These are phyloP conservation scores for Chaitophorus viminalis DNA, from an alignment of 2,888 invertebrate species.

Conservation along the genomic window DNA sequence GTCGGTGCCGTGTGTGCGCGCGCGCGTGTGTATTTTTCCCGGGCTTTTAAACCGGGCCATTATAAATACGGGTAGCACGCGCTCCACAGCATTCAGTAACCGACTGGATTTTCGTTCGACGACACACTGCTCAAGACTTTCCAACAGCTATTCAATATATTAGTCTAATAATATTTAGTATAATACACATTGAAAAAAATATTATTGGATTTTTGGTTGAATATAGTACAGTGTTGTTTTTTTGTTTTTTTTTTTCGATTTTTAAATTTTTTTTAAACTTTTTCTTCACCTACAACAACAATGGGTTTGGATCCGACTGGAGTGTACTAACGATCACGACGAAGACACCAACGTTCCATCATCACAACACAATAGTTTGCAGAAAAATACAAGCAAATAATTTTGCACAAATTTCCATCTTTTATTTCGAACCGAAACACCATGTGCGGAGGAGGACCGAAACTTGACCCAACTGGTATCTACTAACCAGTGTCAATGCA, in stretches of 20 bases:
- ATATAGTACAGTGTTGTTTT: too few species aligned
- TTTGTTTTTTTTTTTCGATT: constrained; percentile 19
- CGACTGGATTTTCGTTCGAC: constrained; percentile 53
- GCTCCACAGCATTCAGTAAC: constrained; percentile 51
- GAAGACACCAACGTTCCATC: neutral
- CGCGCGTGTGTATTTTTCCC: constrained; percentile 41
- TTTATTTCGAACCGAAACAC: neutral
- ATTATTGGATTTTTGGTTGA: neutral
- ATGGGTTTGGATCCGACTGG: constrained; percentile 60
- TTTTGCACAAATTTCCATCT: neutral
- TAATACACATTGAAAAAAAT: too few species aligned
- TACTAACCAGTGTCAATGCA: constrained; percentile 9
- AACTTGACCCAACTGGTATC: constrained; percentile 57
- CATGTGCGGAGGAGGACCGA: constrained; percentile 58
- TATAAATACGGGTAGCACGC: constrained; percentile 62
- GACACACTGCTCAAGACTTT: constrained; percentile 26
- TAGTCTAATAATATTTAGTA: too few species aligned
- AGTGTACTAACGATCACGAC: constrained; percentile 5
- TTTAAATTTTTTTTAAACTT: constrained; percentile 13
- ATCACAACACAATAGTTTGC: neutral
- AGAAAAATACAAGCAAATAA: neutral
- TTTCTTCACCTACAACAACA: constrained; percentile 5
- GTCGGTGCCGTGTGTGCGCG: constrained; percentile 12
- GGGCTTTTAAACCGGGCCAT: constrained; percentile 56
- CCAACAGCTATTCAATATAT: too few species aligned